These are phyloP conservation scores for Scalopus aquaticus DNA, from an alignment of 2,113 vertebrate species.

Conservation along the genomic window DNA sequence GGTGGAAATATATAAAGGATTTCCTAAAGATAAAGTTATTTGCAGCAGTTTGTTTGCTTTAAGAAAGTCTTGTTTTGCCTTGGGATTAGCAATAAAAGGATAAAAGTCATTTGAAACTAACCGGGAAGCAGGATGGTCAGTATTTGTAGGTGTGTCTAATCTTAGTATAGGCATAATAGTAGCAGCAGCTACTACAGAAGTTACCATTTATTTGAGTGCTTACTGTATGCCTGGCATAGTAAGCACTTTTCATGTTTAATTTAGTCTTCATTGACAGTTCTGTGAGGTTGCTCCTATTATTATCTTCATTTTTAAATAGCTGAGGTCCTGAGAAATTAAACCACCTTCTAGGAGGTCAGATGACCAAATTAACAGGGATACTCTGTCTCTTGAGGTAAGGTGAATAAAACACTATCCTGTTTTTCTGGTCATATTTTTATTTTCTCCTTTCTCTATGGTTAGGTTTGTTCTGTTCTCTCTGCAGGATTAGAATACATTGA, in stretches of 20 bases:
- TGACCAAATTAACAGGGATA: not conserved
- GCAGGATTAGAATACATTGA: not conserved
- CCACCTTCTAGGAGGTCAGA: not conserved
- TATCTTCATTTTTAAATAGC: not conserved
- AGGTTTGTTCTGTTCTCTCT: not conserved
- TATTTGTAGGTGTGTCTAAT: not conserved
- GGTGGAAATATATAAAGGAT: not conserved
- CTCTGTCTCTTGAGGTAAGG: not conserved
- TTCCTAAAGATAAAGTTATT: not conserved
- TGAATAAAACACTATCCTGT: not conserved
- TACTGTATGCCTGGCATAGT: not conserved
- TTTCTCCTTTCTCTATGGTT: not conserved
- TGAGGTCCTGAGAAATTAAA: not conserved
- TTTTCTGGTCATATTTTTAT: not conserved
- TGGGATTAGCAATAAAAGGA: slow-evolving; percentile 12
- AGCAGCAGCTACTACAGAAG: not conserved
- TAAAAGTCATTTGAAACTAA: slow-evolving; percentile 17
- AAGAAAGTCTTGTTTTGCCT: not conserved
- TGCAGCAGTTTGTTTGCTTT: not conserved
- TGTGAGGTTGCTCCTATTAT: not conserved
- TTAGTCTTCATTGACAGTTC: not conserved
- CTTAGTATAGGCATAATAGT: not conserved
- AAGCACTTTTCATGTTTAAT: not conserved
- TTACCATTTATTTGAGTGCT: not conserved
- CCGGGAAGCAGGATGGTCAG: not conserved